These are phyloP conservation scores for Bungarus multicinctus DNA, from an alignment of 2,113 vertebrate species.

Conservation along the genomic window DNA sequence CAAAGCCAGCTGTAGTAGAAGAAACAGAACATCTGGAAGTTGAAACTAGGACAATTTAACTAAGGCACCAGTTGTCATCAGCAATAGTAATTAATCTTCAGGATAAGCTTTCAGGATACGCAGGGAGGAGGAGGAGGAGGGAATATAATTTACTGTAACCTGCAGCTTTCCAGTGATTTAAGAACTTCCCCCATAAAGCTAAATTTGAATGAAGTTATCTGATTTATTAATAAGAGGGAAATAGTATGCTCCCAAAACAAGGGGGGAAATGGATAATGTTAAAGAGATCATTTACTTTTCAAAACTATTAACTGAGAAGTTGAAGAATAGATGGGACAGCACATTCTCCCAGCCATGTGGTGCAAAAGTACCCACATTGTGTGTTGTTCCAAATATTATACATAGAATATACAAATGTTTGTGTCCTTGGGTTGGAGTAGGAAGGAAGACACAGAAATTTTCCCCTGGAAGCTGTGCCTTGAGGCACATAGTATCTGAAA, in stretches of 20 bases:
- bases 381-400: neutral
- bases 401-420: neutral
- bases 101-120: neutral
- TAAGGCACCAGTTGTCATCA: constrained; percentile 17
- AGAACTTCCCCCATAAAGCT: neutral
- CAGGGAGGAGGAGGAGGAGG: no score
- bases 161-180: constrained; percentile 13
- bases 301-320: neutral
- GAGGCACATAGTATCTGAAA: neutral
- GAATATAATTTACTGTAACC: neutral
- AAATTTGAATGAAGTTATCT: neutral
- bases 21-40: constrained; percentile 15
- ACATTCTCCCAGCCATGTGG: neutral
- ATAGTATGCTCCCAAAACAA: neutral
- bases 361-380: neutral
- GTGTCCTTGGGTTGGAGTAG: neutral
- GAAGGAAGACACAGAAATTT: neutral
- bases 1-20: neutral
- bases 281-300: neutral
- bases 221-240: constrained; percentile 3
- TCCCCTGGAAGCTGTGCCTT: neutral
- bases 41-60: constrained; percentile 11
- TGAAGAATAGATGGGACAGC: neutral
- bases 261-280: neutral
- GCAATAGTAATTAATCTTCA: constrained; percentile 7